Evolutionary conservation across 2,113 vertebrate genomes (phyloP), one percentile per base, ranked within the genome.

Genomic region (Rhineura floridana): DNA sequence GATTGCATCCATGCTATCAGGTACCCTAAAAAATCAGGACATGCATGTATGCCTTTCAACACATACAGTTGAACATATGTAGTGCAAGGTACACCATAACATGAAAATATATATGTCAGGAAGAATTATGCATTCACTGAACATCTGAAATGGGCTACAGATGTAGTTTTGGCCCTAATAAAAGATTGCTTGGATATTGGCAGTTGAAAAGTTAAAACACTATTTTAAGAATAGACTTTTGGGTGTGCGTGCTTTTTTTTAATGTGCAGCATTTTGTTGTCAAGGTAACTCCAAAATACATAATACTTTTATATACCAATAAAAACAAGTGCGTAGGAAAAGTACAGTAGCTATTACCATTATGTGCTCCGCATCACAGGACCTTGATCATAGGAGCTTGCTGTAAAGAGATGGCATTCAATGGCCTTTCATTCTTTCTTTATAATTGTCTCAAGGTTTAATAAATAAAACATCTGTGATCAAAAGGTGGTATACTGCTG

Each of bases 391-490:
- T 87, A 84, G 84, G 52, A 90, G 86, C 50, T 72, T 84, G 46
- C 76, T 92, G 92, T 92, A 90, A 55, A 94, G 89, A 93, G 44
- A 90, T 70, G 91, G 78, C 90, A 93, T 95, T 90, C 91, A 92
- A 44, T 85, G 67, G n/a, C 50, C 86, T 83, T 72, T 90, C 84
- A 83, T 90, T 84, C 36, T 19, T 79, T 80, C 78, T 92, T 81
- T 93, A 94, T 95, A 95, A 94, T 92, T 94, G 92, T 89, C 88
- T 87, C 23, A 94, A 88, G 67, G 73, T 83, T 92, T 96, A 88
- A 95, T 95, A 93, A 93, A 96, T 95, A 95, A 96, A 96, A 87
- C 52, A 95, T 90, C 44, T 88, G 90, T 91, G 90, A 81, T 89
- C 88, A 92, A 79, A 91, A 44, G 75, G 88, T 63, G 93, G 88